Percentiles rank a stretch among this genome's conserved stretches.
phyloP scores from a whole-genome alignment of 2,113 vertebrate genomes.

The Rhynchopsitta pachyrhyncha region DNA sequence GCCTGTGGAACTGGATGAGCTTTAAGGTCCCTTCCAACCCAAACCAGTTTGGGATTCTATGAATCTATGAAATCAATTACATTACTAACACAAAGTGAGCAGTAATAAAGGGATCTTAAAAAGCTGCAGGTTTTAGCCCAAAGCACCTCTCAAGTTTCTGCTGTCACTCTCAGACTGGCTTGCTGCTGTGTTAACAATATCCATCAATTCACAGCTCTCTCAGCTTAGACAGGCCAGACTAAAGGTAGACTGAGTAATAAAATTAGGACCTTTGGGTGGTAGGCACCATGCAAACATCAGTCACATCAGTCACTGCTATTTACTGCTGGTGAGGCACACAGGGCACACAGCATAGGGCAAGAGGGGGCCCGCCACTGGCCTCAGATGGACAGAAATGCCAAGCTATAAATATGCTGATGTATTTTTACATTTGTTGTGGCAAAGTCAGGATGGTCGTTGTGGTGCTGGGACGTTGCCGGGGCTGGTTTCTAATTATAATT shows the following conservation, averaged over 20 bases:
- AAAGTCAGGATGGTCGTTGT: slow-evolving; percentile 56
- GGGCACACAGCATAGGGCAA: background rate
- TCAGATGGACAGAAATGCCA: slow-evolving; percentile 30
- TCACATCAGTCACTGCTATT: background rate
- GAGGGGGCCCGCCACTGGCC: background rate
- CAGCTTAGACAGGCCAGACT: background rate
- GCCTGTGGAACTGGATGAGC: too few species aligned
- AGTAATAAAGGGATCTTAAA: background rate
- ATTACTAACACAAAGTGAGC: background rate
- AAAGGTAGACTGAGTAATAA: background rate
- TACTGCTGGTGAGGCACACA: background rate
- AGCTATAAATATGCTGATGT: slow-evolving; percentile 67
- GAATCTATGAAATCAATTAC: background rate
- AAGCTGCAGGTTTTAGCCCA: background rate
- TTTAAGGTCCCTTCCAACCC: background rate
- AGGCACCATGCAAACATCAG: background rate
- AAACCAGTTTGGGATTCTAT: background rate
- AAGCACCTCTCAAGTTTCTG: background rate
- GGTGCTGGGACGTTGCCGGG: slow-evolving; percentile 47
- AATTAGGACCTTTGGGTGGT: background rate
- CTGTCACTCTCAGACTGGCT: background rate
- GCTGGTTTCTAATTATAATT: slow-evolving; percentile 67
- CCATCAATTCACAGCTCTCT: background rate
- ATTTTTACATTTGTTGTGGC: slow-evolving; percentile 69
- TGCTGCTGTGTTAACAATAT: background rate